Percentiles rank a stretch among this genome's conserved stretches.
Conservation (phyloP, 2,113 vertebrate genomes). For the Ancistrus triradiatus region DNA sequence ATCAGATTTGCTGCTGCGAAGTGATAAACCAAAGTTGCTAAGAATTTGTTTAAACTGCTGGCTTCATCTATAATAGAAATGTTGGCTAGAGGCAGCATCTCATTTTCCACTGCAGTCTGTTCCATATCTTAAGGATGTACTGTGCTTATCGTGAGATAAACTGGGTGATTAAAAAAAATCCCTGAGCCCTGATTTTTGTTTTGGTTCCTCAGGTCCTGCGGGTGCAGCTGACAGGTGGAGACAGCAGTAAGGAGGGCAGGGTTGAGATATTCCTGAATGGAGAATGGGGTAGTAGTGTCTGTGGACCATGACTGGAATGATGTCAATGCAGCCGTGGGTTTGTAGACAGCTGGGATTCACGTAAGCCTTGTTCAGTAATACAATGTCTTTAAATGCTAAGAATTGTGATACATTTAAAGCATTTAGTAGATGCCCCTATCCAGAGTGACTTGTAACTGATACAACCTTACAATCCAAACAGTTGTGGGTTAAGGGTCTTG, state of each 20-base stretch:
- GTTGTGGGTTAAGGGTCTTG: too few relatives aligned
- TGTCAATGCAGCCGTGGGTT: constrained; percentile 68
- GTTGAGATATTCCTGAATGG: constrained; percentile 74
- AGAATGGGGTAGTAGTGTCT: constrained; percentile 76
- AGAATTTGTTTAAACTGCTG: not conserved
- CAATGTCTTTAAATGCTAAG: too few relatives aligned
- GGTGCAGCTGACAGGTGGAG: constrained; percentile 68
- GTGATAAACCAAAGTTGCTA: not conserved
- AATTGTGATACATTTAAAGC: too few relatives aligned
- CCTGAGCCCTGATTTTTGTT: not conserved
- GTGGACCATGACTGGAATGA: constrained; percentile 74
- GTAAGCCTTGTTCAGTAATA: constrained; percentile 42
- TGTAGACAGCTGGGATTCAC: constrained; percentile 75
- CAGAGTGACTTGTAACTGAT: too few relatives aligned
- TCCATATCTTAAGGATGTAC: not conserved
- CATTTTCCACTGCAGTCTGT: not conserved
- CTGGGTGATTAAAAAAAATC: not conserved
- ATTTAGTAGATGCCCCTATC: too few relatives aligned
- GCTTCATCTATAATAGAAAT: not conserved
- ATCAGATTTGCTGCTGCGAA: constrained; percentile 1
- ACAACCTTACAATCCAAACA: too few relatives aligned
- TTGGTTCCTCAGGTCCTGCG: constrained; percentile 57
- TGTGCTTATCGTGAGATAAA: not conserved
- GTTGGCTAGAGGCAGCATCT: not conserved
- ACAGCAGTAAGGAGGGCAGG: constrained; percentile 67